phyloP scores from a whole-genome alignment of 2,797 vertebrate genomes.

The Bradypodion pumilum region DNA sequence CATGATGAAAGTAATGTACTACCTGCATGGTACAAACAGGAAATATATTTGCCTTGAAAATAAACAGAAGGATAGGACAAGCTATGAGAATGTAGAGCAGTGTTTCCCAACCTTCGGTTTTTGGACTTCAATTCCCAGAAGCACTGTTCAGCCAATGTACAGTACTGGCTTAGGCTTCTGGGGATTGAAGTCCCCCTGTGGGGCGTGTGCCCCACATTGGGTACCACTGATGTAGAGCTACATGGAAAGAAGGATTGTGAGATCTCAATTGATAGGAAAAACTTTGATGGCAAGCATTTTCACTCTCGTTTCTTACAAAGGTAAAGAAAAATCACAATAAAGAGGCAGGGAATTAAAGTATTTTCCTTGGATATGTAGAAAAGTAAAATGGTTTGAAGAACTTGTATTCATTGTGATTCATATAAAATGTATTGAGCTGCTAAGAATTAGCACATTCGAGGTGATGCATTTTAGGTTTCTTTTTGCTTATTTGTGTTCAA shows the following conservation, averaged over 20 bases:
- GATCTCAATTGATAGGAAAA: background rate
- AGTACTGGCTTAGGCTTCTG: too few species aligned
- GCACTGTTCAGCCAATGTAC: too few species aligned
- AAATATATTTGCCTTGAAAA: too few species aligned
- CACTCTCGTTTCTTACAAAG: background rate
- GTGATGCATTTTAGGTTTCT: constrained; percentile 10
- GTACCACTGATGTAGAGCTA: background rate
- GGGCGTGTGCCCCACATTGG: too few species aligned
- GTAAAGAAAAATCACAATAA: background rate
- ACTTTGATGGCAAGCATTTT: background rate
- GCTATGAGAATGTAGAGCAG: background rate
- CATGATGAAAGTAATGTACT: too few species aligned
- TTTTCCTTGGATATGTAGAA: background rate
- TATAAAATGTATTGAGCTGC: background rate
- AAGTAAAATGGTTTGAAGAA: background rate
- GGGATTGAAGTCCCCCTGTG: too few species aligned
- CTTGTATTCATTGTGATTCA: background rate
- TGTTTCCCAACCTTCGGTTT: too few species aligned
- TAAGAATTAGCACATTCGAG: background rate
- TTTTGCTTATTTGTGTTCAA: background rate
- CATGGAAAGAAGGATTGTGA: background rate
- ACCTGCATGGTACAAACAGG: too few species aligned
- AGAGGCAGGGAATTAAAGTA: background rate
- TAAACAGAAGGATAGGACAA: too few species aligned
- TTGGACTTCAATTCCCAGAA: too few species aligned